Conservation (phyloP, 2,797 vertebrate genomes). For the Danio tinwini region DNA sequence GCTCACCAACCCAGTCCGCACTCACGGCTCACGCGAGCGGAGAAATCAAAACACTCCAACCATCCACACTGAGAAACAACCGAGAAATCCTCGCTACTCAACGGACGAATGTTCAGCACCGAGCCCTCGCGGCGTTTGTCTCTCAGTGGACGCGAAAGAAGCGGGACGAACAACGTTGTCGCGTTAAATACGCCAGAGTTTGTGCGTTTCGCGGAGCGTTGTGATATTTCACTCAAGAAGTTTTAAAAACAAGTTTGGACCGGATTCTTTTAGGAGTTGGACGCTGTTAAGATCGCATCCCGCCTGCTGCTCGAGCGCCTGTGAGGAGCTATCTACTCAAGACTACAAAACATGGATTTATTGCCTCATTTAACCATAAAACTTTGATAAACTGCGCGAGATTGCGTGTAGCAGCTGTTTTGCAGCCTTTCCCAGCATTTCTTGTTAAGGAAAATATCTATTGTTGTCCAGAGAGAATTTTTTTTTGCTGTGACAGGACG, state of each 20-base stretch:
- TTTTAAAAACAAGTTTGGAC: constrained; percentile 36
- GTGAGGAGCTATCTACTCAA: background rate
- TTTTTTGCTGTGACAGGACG: constrained; percentile 35
- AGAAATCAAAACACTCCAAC: constrained; percentile 27
- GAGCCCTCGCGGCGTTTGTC: background rate
- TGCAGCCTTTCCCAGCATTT: background rate
- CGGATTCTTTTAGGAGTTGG: constrained; percentile 8
- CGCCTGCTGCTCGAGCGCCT: constrained; percentile 13
- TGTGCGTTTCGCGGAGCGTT: constrained; percentile 18
- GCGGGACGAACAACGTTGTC: constrained; percentile 9
- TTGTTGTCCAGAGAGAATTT: constrained; percentile 17
- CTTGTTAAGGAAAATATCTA: constrained; percentile 9
- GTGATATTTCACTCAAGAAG: constrained; percentile 18
- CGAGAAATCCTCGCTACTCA: constrained; percentile 1
- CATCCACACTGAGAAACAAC: constrained; percentile 1
- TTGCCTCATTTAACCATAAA: background rate
- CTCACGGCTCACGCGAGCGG: constrained; percentile 42
- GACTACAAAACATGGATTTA: constrained; percentile 38
- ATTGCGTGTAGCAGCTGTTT: constrained; percentile 1
- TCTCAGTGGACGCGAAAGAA: constrained; percentile 14
- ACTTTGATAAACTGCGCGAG: constrained; percentile 5
- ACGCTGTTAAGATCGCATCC: constrained; percentile 10
- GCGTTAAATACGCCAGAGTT: constrained; percentile 1
- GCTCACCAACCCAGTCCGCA: constrained; percentile 26
- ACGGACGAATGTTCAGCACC: background rate